Percentiles rank a stretch among this genome's conserved stretches.
These are phyloP conservation scores for Halesus radiatus DNA, from an alignment of 1,140 invertebrate genomes.

Conservation along the genomic window DNA sequence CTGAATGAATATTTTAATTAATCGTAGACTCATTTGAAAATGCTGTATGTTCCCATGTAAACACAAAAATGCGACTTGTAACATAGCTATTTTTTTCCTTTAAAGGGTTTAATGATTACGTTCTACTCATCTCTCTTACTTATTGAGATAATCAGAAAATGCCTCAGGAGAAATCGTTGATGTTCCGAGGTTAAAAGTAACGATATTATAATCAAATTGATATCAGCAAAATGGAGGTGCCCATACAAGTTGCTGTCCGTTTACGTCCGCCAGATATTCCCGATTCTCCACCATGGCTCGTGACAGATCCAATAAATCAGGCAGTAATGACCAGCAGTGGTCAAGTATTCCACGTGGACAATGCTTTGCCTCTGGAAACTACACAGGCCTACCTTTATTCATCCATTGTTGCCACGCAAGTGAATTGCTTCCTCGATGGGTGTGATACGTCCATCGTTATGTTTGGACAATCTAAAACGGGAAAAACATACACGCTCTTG, in stretches of 20 bases:
- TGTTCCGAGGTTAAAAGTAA: too few relatives aligned
- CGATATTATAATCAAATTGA: too few relatives aligned
- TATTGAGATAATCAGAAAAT: too few relatives aligned
- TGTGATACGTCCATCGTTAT: conserved; percentile 83
- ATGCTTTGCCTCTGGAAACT: conserved; percentile 73
- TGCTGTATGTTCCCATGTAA: too few relatives aligned
- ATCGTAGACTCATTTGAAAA: too few relatives aligned
- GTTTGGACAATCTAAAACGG: conserved; percentile 83
- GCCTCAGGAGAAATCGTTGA: too few relatives aligned
- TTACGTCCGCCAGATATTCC: conserved; percentile 67
- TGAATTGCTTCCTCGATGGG: conserved; percentile 77
- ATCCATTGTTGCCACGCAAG: conserved; percentile 60
- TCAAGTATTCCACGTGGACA: conserved; percentile 73
- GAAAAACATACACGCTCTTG: conserved; percentile 85
- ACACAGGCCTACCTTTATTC: conserved; percentile 58
- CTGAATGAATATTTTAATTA: too few relatives aligned
- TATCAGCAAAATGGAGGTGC: conserved; percentile 69
- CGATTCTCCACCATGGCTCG: conserved; percentile 69
- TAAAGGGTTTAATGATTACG: too few relatives aligned
- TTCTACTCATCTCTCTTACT: too few relatives aligned
- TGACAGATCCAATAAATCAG: conserved; percentile 70
- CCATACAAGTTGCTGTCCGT: conserved; percentile 73
- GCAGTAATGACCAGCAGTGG: conserved; percentile 71
- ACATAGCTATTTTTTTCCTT: too few relatives aligned
- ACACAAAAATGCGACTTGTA: too few relatives aligned